Evolutionary conservation across 2,888 invertebrate species (phyloP).

Genomic region (Brenthis ino): DNA sequence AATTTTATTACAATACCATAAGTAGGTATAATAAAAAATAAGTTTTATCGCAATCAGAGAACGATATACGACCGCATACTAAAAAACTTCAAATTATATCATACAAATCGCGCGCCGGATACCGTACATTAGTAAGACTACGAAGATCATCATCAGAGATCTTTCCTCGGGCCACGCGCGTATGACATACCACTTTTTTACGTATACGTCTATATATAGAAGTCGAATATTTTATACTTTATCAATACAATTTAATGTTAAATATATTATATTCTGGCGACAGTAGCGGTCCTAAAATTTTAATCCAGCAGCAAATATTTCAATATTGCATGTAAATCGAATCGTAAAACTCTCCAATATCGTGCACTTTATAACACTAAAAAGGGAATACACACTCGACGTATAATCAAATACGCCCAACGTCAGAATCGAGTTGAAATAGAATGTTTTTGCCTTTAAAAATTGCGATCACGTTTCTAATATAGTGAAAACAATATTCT

Average conservation of each 20-base stretch:
- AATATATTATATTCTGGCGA: conserved; percentile 14
- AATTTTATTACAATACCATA: too few relatives aligned
- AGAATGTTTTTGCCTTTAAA: conserved; percentile 80
- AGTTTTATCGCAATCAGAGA: too few relatives aligned
- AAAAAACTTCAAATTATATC: too few relatives aligned
- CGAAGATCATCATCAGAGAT: too few relatives aligned
- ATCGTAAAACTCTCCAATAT: conserved; percentile 71
- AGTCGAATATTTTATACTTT: not conserved
- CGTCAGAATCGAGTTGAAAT: conserved; percentile 72
- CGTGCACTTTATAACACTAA: conserved; percentile 64
- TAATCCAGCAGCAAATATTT: conserved; percentile 66
- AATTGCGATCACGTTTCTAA: conserved; percentile 83
- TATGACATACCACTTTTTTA: too few relatives aligned
- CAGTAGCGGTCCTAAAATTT: conserved; percentile 49
- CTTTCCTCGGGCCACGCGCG: too few relatives aligned
- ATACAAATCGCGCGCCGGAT: too few relatives aligned
- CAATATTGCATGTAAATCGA: conserved; percentile 71
- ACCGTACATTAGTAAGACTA: too few relatives aligned
- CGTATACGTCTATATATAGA: too few relatives aligned
- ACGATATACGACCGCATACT: too few relatives aligned
- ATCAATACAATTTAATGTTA: conserved; percentile 21
- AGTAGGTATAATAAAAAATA: too few relatives aligned
- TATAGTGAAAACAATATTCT: conserved; percentile 84
- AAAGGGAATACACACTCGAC: conserved; percentile 69
- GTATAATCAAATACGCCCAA: conserved; percentile 76